Evolutionary conservation across 1,140 invertebrate species (phyloP).

Genomic region (Drosophila mayri): DNA sequence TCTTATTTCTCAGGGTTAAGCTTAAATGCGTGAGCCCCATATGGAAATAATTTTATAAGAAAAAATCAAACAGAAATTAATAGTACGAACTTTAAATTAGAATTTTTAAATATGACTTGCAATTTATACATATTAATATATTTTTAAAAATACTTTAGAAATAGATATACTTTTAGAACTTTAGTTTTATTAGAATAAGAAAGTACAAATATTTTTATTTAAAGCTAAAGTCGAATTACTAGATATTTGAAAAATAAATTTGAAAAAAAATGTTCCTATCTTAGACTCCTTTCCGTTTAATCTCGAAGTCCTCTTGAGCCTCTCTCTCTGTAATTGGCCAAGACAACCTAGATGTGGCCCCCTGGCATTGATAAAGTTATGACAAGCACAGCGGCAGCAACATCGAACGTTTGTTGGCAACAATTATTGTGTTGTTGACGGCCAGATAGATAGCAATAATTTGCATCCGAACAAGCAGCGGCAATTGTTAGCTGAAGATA

Average conservation of each 20-base stretch:
- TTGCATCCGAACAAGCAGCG: constrained; percentile 44
- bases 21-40: too few relatives aligned
- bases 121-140: too few relatives aligned
- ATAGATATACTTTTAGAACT: background rate
- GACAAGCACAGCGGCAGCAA: constrained; percentile 55
- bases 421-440: constrained; percentile 78
- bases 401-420: constrained; percentile 75
- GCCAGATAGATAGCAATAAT: constrained; percentile 70
- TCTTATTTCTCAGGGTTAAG: too few relatives aligned
- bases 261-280: background rate
- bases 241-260: background rate
- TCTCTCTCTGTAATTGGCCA: constrained; percentile 34
- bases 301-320: background rate
- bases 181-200: background rate
- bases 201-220: background rate
- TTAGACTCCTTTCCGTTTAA: background rate
- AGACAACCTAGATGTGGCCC: constrained; percentile 40
- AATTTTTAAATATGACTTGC: too few relatives aligned
- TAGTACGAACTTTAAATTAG: too few relatives aligned
- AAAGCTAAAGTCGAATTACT: background rate
- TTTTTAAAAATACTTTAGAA: too few relatives aligned
- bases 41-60: too few relatives aligned
- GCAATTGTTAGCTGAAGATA: constrained; percentile 54
- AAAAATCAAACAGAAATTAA: too few relatives aligned
- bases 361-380: constrained; percentile 55